A percentile compares a stretch with the other conserved stretches of the same genome.
Conservation (phyloP, 2,113 vertebrate genomes). For the Hippoglossus stenolepis region DNA sequence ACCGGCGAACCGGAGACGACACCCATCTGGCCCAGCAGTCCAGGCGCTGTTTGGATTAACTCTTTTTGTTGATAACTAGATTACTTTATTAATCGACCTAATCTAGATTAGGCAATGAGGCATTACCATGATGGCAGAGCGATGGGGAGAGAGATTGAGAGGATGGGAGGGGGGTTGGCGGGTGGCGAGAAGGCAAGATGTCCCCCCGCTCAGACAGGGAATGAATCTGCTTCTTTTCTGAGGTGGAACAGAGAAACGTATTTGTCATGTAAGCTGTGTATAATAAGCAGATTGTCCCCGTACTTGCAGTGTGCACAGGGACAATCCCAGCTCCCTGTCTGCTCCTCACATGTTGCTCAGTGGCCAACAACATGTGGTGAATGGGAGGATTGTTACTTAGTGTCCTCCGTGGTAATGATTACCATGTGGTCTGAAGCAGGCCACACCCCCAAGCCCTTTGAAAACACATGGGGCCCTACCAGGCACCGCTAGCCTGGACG, state of each 20-base stretch:
- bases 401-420: constrained; percentile 74
- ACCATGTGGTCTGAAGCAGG: constrained; percentile 60
- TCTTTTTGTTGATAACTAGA: constrained; percentile 64
- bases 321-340: constrained; percentile 25
- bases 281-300: constrained; percentile 63
- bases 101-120: constrained; percentile 72
- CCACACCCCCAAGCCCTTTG: constrained; percentile 52
- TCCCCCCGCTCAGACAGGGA: constrained; percentile 52
- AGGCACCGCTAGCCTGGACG: constrained; percentile 52
- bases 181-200: constrained; percentile 37
- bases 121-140: constrained; percentile 45
- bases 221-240: constrained; percentile 51
- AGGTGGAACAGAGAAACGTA: constrained; percentile 50
- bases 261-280: constrained; percentile 39
- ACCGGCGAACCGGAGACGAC: constrained; percentile 3
- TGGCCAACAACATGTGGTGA: constrained; percentile 73
- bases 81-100: constrained; percentile 67
- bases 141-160: constrained; percentile 4
- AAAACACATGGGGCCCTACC: constrained; percentile 32
- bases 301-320: neutral
- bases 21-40: constrained; percentile 28
- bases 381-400: constrained; percentile 71
- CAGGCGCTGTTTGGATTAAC: constrained; percentile 58
- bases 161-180: neutral
- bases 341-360: constrained; percentile 60